Conservation (phyloP, 2,113 vertebrate genomes). For the Amphiprion percula region DNA sequence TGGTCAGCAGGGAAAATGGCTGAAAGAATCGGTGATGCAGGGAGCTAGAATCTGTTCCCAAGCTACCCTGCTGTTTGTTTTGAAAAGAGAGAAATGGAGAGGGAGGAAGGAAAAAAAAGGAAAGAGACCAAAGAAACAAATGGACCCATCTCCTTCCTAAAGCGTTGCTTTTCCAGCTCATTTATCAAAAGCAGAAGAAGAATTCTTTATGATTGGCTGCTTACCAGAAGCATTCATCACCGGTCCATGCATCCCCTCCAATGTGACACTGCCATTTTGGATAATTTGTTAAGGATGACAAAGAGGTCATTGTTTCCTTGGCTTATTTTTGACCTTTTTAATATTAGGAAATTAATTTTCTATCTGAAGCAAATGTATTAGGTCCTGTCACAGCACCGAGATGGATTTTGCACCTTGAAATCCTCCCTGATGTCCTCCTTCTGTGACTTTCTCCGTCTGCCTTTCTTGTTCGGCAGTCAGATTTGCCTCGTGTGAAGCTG, state of each 20-base stretch:
- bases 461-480: constrained; percentile 36
- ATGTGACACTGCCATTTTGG: constrained; percentile 93
- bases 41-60: constrained; percentile 83
- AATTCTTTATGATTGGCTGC: constrained; percentile 94
- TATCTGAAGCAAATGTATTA: constrained; percentile 95
- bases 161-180: constrained; percentile 83
- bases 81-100: constrained; percentile 77
- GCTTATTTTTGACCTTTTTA: constrained; percentile 96
- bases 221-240: constrained; percentile 92
- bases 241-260: constrained; percentile 86
- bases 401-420: constrained; percentile 92
- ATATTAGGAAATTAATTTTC: constrained; percentile 98
- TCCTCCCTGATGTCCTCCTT: constrained; percentile 66
- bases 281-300: constrained; percentile 98
- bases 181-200: constrained; percentile 85
- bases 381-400: constrained; percentile 88
- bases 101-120: constrained; percentile 27
- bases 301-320: constrained; percentile 89
- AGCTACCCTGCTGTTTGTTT: constrained; percentile 80
- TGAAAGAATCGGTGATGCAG: constrained; percentile 84
- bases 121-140: constrained; percentile 81
- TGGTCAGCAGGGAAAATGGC: constrained; percentile 82
- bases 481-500: constrained; percentile 34
- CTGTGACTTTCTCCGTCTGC: constrained; percentile 39
- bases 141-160: constrained; percentile 80